These are phyloP conservation scores for Eulacestoma nigropectus DNA, from an alignment of 2,113 vertebrate species.

Conservation along the genomic window DNA sequence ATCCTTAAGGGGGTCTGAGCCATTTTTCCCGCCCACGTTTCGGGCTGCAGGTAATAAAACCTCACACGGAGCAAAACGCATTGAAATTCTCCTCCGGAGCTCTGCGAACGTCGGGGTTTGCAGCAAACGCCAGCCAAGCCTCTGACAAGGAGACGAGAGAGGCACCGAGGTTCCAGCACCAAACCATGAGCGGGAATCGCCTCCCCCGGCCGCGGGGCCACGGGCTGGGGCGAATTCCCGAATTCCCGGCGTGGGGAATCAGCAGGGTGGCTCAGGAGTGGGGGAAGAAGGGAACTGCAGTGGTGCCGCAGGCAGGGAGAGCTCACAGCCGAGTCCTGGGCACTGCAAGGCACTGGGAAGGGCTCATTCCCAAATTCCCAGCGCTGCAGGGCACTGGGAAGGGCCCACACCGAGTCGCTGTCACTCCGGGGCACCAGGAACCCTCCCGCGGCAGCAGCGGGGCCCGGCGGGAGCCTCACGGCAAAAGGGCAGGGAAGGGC, in stretches of 20 bases:
- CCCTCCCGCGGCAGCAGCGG: not conserved
- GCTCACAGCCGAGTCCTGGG: not conserved
- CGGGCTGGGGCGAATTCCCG: not conserved
- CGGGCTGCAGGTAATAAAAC: not conserved
- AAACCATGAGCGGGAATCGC: fast-evolving
- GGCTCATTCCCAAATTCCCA: fast-evolving
- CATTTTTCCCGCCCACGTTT: not conserved
- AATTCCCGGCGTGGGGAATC: not conserved
- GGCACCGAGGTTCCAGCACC: not conserved
- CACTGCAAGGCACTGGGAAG: not conserved
- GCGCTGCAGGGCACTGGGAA: not conserved
- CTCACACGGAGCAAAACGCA: fast-evolving
- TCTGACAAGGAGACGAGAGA: not conserved
- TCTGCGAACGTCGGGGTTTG: not conserved
- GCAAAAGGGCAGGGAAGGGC: not conserved
- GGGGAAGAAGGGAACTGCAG: not conserved
- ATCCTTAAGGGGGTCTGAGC: not conserved
- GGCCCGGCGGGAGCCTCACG: not conserved
- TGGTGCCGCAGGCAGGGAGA: not conserved
- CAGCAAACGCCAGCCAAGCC: not conserved
- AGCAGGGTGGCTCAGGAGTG: not conserved
- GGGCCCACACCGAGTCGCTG: not conserved
- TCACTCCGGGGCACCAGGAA: not conserved
- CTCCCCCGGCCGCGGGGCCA: not conserved
- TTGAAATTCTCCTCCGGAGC: not conserved